Evolutionary conservation across 2,888 invertebrate genomes (phyloP).

Genomic region (Salpingus planirostris): DNA sequence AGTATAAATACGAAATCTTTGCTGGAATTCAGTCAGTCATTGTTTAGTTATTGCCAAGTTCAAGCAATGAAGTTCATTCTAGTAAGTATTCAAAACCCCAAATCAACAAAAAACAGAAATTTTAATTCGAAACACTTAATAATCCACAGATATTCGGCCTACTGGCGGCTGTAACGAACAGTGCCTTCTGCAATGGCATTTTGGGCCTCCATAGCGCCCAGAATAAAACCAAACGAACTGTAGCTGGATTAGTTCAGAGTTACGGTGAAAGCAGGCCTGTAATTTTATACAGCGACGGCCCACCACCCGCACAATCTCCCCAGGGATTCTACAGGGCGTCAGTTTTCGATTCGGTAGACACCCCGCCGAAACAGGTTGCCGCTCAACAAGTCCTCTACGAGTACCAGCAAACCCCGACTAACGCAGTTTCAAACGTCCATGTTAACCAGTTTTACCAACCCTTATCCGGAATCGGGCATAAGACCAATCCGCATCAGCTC

Average conservation of each 20-base stretch:
- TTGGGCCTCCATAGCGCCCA: no score
- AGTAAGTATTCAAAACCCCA: neutral
- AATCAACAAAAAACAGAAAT: neutral
- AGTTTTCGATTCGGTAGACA: slow-evolving; percentile 13
- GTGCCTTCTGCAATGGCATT: no score
- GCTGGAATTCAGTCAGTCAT: slow-evolving; percentile 5
- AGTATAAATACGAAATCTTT: slow-evolving; percentile 8
- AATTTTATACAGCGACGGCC: slow-evolving; percentile 17
- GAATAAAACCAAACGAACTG: slow-evolving; percentile 21
- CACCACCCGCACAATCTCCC: slow-evolving; percentile 7
- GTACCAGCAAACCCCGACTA: slow-evolving; percentile 32
- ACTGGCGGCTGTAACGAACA: no score
- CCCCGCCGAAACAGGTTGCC: slow-evolving; percentile 27
- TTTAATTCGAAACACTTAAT: neutral
- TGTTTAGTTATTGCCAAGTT: slow-evolving; percentile 1
- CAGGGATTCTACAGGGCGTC: slow-evolving; percentile 7
- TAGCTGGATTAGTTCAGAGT: slow-evolving; percentile 16
- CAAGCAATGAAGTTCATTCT: slow-evolving; percentile 1
- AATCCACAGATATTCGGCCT: no score
- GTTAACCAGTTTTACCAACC: slow-evolving; percentile 24
- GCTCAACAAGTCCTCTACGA: slow-evolving; percentile 34
- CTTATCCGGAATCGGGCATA: neutral
- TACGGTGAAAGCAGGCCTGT: slow-evolving; percentile 21
- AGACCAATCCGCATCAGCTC: neutral
- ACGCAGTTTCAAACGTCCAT: slow-evolving; percentile 30